Evolutionary conservation across 2,113 vertebrate species (phyloP).

Genomic region (Pachyramphus minor): DNA sequence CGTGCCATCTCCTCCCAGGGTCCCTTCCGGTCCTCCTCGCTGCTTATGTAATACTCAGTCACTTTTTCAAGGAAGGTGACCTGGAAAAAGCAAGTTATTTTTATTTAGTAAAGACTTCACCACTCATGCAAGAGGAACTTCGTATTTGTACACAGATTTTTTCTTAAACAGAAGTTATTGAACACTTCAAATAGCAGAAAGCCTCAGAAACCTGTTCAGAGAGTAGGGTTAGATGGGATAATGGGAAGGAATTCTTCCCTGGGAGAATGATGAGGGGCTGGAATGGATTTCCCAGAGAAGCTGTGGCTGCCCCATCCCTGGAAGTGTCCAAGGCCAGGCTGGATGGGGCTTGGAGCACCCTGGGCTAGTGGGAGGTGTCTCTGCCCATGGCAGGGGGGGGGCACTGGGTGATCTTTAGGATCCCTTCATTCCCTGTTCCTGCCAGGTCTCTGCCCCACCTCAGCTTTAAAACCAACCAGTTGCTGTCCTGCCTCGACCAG

Average conservation of each 20-base stretch:
- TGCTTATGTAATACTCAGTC: constrained; percentile 85
- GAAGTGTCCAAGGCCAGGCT: rapidly evolving
- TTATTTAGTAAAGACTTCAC: background rate
- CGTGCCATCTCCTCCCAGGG: constrained; percentile 94
- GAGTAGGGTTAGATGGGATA: background rate
- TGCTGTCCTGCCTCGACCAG: too few species aligned
- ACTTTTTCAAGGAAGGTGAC: constrained; percentile 89
- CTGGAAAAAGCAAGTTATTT: constrained; percentile 57
- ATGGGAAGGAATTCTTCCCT: background rate
- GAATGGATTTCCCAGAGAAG: background rate
- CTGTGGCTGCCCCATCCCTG: background rate
- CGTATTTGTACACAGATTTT: too few species aligned
- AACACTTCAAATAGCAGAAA: background rate
- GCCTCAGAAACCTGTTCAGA: background rate
- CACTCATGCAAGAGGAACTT: background rate
- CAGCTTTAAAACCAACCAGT: background rate
- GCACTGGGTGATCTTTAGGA: background rate
- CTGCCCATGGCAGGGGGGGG: background rate
- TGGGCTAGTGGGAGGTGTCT: background rate
- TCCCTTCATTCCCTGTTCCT: background rate
- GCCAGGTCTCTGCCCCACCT: background rate
- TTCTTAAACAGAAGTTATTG: background rate
- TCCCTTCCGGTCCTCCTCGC: constrained; percentile 87
- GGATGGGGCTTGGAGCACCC: background rate
- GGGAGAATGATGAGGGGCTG: background rate